Conservation (phyloP, 2,797 vertebrate genomes). For the Parambassis ranga region DNA sequence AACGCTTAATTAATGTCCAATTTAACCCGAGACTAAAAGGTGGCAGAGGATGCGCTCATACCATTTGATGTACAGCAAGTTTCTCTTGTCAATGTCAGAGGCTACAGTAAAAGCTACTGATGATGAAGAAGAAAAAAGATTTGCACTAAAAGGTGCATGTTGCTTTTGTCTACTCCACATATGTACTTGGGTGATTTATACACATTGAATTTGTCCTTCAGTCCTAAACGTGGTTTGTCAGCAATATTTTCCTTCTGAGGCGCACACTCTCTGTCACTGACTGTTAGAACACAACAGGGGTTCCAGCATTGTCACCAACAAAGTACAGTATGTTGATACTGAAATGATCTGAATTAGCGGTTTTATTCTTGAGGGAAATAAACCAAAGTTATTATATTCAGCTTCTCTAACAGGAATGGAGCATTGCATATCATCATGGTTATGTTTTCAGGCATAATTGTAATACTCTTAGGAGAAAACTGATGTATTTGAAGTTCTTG, state of each 20-base stretch:
- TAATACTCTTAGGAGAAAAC: too few species aligned
- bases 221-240: background rate
- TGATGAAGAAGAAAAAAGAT: too few species aligned
- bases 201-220: background rate
- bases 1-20: conserved; percentile 66
- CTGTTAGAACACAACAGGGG: background rate
- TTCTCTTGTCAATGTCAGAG: conserved; percentile 20
- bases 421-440: background rate
- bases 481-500: too few species aligned
- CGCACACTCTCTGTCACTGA: background rate
- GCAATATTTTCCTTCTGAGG: background rate
- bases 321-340: background rate
- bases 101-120: background rate
- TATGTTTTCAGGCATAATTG: too few species aligned
- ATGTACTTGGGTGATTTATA: background rate
- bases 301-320: background rate
- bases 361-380: background rate
- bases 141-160: too few species aligned
- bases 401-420: background rate
- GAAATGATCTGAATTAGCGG: background rate
- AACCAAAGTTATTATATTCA: background rate
- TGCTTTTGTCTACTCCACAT: too few species aligned
- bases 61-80: conserved; percentile 13
- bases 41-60: conserved; percentile 24
- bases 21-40: conserved; percentile 56